These are phyloP conservation scores for rat (Rattus norvegicus) DNA, from an alignment of 2,113 vertebrate species.

Conservation along the genomic window GRCr8 NC_086020.1:112903001-112903500, in stretches of 20 bases:
- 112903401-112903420: background rate
- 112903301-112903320: slow-evolving; percentile 98
- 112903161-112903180: background rate
- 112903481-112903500: background rate
- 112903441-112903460: background rate
- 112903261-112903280: slow-evolving; percentile 96
- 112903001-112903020: background rate
- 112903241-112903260: slow-evolving; percentile 95
- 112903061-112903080: background rate
- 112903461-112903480: background rate
- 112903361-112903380: slow-evolving; percentile 61
- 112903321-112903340: slow-evolving; percentile 93
- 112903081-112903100: background rate
- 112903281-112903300: slow-evolving; percentile 97
- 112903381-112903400: background rate
- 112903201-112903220: background rate
- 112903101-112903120: background rate
- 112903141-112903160: background rate
- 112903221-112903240: slow-evolving; percentile 34
- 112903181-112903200: background rate
- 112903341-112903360: slow-evolving; percentile 97
- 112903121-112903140: background rate
- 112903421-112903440: background rate
- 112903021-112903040: background rate
- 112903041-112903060: background rate